A percentile compares a stretch with the other conserved stretches of the same genome.
phyloP scores from a whole-genome alignment of 2,797 vertebrate species.

The Gobio occitaniae region DNA sequence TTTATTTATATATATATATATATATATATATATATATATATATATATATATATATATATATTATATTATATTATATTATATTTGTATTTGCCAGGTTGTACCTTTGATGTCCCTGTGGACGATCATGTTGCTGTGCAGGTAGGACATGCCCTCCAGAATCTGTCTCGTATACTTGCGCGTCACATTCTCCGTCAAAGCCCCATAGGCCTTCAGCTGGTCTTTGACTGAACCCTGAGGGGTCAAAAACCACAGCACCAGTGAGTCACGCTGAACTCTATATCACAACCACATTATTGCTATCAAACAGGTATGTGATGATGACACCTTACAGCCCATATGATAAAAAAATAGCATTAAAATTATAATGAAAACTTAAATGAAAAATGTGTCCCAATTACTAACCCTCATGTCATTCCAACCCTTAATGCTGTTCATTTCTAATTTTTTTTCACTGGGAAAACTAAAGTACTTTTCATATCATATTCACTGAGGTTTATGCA shows the following conservation, averaged over 20 bases:
- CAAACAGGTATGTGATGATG: neutral
- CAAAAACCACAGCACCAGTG: conserved; percentile 8
- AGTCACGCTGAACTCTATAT: neutral
- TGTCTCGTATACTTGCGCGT: conserved; percentile 96
- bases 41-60: no score
- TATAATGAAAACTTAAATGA: neutral
- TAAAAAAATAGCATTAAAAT: neutral
- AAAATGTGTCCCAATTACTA: neutral
- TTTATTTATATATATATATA: no score
- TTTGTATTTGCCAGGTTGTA: conserved; percentile 58
- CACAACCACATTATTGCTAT: neutral
- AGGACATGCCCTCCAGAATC: conserved; percentile 96
- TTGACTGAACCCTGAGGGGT: conserved; percentile 91
- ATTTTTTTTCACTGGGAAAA: neutral
- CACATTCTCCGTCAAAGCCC: conserved; percentile 95
- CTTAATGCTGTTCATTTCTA: neutral
- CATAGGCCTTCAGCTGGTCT: conserved; percentile 96
- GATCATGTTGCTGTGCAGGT: conserved; percentile 99
- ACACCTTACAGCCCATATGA: neutral
- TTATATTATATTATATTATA: no score
- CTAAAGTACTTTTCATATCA: neutral
- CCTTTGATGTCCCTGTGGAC: conserved; percentile 99
- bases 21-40: no score
- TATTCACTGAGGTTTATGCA: no score
- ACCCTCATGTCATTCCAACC: neutral